Base-by-base conservation (phyloP, 2,888 invertebrate genomes). In the Germaria angustata region DNA sequence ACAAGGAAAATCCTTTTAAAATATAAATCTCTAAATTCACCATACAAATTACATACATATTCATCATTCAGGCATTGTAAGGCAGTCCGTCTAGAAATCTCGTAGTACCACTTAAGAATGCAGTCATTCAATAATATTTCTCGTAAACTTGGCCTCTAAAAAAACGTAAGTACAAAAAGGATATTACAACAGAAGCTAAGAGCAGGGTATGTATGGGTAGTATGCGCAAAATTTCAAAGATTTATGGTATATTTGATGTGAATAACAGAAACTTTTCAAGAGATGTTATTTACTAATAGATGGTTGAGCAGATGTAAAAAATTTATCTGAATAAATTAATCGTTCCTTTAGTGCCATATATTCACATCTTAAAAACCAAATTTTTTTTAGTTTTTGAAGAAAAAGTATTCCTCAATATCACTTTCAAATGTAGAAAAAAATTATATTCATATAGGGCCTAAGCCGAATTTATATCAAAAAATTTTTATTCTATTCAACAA, bases 101-200 rank as follows among this genome's bases (percentile, higher is more conserved):
- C 34, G 13, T 57, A 65, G 55, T 71, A 57, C 57, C 77, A 77
- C 79, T 72, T 57, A 41, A 71, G 68, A 80, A 44, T 72, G 72
- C 71, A 78, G 78, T 84, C 73, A 81, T 71, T 84, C 73, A 71
- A 81, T 80, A 77, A 80, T 66, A 73, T 63, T 84, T 63, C 63
- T 81, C 85, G 86, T 88, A 87, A 87, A 87, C 87, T 88, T 88
- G 88, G 88, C 87, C 88, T 88, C 85, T 84, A 88, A 87, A 86
- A 77, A 82, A 79, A n/a, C n/a, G 73, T 66, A 51, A 79, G 80
- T 68, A 82, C 65, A 80, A 84, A 71, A 80, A 69, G 66, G 57
- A 75, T 82, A 73, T 69, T 55, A 80, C 71, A 84, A 84, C 72
- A 80, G 65, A 66, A 68, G 22, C 63, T 57, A 53, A 39, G 8